A percentile compares a stretch with the other conserved stretches of the same genome.
Evolutionary conservation across 2,113 vertebrate genomes (phyloP).

Genomic region (Hiodon alosoides): DNA sequence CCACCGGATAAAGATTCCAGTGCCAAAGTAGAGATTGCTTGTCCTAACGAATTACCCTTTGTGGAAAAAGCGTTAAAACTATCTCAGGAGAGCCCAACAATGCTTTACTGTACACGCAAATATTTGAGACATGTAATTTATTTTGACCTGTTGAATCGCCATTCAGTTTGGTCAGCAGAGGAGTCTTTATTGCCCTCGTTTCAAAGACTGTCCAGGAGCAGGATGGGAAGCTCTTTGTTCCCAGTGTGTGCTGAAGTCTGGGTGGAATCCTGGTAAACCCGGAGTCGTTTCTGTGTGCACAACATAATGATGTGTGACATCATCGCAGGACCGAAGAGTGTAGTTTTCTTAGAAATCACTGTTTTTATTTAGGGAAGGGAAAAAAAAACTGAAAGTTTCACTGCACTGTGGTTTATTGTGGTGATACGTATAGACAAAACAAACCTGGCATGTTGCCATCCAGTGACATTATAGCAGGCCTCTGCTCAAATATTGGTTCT

Average conservation of each 20-base stretch:
- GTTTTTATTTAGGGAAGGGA: not conserved
- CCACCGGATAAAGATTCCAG: not conserved
- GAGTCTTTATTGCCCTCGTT: conserved; percentile 1
- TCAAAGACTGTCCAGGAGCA: not conserved
- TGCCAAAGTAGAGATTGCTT: conserved; percentile 16
- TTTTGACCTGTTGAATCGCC: conserved; percentile 18
- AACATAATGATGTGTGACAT: conserved; percentile 19
- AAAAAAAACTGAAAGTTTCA: not conserved
- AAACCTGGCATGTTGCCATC: conserved; percentile 4
- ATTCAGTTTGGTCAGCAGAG: not conserved
- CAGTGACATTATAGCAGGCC: not conserved
- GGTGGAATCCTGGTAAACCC: not conserved
- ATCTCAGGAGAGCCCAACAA: not conserved
- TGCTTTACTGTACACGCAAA: conserved; percentile 15
- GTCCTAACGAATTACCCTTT: conserved; percentile 16
- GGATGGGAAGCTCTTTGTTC: conserved; percentile 22
- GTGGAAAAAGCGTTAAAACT: conserved; percentile 20
- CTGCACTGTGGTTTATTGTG: not conserved
- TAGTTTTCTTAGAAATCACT: not conserved
- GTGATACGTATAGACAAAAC: conserved; percentile 1
- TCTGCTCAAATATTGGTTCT: not conserved
- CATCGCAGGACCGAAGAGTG: not conserved
- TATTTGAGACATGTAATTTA: conserved; percentile 26
- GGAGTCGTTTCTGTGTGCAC: not conserved
- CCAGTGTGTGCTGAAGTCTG: conserved; percentile 22